Percentiles rank a stretch among this genome's conserved stretches.
phyloP scores from a whole-genome alignment of 2,797 vertebrate species.

The Acestrorhynchus altus region DNA sequence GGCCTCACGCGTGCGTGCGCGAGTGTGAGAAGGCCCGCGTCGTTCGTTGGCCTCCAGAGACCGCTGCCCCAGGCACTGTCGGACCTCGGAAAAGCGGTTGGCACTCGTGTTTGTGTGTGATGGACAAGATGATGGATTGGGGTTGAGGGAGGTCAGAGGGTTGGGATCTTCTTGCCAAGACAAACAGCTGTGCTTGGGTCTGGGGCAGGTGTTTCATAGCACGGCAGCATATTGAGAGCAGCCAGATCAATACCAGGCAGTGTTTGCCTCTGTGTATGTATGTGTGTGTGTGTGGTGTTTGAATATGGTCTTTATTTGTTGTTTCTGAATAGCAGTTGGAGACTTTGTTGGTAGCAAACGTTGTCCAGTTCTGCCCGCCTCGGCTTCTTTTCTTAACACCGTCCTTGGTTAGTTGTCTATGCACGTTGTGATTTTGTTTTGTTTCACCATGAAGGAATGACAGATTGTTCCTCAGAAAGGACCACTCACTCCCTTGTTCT shows the following conservation, averaged over 20 bases:
- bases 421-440: background rate
- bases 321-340: conserved; percentile 25
- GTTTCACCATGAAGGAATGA: conserved; percentile 12
- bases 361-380: conserved; percentile 9
- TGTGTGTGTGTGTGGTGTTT: conserved; percentile 38
- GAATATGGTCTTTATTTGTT: conserved; percentile 25
- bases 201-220: conserved; percentile 73
- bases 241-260: conserved; percentile 71
- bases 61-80: conserved; percentile 21
- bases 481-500: conserved; percentile 13
- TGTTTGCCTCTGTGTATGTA: conserved; percentile 46
- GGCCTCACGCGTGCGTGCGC: no score
- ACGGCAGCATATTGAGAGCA: conserved; percentile 74
- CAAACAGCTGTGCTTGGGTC: conserved; percentile 78
- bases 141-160: conserved; percentile 72
- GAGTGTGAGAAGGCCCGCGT: conserved; percentile 6
- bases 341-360: conserved; percentile 34
- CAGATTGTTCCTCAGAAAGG: background rate
- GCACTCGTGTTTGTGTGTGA: conserved; percentile 39
- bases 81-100: conserved; percentile 27
- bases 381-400: background rate
- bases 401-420: conserved; percentile 12
- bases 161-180: conserved; percentile 74
- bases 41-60: conserved; percentile 46
- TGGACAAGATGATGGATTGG: conserved; percentile 74